phyloP scores from a whole-genome alignment of 1,140 invertebrate species.

The Sycobia sp. region DNA sequence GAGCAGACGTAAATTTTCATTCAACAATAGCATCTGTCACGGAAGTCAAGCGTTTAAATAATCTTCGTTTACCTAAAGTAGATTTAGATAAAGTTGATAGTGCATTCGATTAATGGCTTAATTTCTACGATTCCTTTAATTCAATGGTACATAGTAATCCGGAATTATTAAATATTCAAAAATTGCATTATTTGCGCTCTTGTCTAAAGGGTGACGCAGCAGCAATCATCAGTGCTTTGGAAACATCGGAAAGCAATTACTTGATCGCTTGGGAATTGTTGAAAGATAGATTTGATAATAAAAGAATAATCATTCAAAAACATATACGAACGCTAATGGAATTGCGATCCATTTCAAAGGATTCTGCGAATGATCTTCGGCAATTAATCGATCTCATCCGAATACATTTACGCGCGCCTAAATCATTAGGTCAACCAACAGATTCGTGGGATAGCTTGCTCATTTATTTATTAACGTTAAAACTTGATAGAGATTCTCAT shows the following conservation, averaged over 20 bases:
- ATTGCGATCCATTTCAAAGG: constrained; percentile 37
- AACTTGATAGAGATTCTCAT: constrained; percentile 41
- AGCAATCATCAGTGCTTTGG: background rate
- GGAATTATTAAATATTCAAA: background rate
- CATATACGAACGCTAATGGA: constrained; percentile 46
- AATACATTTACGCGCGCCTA: constrained; percentile 45
- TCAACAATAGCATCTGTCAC: too few species aligned
- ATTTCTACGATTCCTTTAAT: background rate
- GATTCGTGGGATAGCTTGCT: constrained; percentile 48
- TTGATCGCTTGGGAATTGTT: background rate
- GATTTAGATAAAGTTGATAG: too few species aligned
- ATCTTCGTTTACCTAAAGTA: too few species aligned
- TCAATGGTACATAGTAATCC: background rate
- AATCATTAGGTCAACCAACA: constrained; percentile 13
- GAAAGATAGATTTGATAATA: constrained; percentile 49
- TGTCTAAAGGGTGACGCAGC: background rate
- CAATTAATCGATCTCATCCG: constrained; percentile 45
- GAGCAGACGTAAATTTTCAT: too few species aligned
- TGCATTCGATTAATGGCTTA: background rate
- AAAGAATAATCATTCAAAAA: constrained; percentile 44
- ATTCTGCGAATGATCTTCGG: constrained; percentile 42
- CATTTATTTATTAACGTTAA: constrained; percentile 43
- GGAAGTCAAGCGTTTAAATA: too few species aligned
- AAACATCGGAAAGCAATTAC: background rate
- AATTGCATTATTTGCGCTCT: background rate